Evolutionary conservation across 2,888 invertebrate genomes (phyloP).

Genomic region (Drosophila ezoana): DNA sequence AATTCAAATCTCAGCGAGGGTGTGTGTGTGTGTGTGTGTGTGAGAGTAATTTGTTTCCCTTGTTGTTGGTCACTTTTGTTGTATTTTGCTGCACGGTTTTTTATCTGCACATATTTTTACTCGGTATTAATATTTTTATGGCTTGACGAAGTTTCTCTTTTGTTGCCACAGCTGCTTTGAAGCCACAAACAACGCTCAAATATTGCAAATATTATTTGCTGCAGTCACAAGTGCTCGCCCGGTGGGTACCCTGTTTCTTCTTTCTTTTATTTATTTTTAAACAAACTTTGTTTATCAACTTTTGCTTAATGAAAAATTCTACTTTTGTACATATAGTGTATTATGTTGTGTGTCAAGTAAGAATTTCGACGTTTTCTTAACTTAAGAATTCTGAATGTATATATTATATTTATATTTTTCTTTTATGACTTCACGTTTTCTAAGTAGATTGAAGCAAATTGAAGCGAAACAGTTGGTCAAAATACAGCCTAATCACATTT

Average conservation of each 20-base stretch:
- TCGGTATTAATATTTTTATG: conserved; percentile 59
- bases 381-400: too few relatives aligned
- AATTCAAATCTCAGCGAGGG: conserved; percentile 38
- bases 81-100: conserved; percentile 17
- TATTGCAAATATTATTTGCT: conserved; percentile 3
- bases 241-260: conserved; percentile 1
- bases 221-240: neutral
- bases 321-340: too few relatives aligned
- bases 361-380: too few relatives aligned
- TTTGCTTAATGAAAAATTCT: neutral
- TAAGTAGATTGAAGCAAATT: too few relatives aligned
- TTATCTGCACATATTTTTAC: conserved; percentile 35
- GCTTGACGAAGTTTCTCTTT: conserved; percentile 34
- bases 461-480: too few relatives aligned
- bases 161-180: conserved; percentile 37
- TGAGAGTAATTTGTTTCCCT: conserved; percentile 9
- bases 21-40: neutral
- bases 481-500: too few relatives aligned
- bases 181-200: conserved; percentile 37
- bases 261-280: neutral
- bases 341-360: too few relatives aligned
- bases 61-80: neutral
- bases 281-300: neutral
- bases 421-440: too few relatives aligned
- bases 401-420: too few relatives aligned